A percentile compares a stretch with the other conserved stretches of the same genome.
Evolutionary conservation across 2,797 vertebrate genomes (phyloP).

Genomic region (Apogon talboti): DNA sequence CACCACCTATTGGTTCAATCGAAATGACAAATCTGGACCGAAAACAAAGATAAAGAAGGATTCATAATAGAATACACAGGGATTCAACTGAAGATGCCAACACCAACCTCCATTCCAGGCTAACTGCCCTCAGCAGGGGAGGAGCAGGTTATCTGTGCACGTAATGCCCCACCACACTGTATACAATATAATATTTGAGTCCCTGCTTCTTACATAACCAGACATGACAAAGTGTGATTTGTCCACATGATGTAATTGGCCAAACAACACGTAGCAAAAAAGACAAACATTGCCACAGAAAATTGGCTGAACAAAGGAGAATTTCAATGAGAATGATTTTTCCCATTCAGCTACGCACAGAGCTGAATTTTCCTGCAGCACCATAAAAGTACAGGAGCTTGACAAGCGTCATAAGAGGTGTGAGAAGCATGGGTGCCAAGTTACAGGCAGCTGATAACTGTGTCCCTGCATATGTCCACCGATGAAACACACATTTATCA

Average conservation of each 20-base stretch:
- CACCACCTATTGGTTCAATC: too few species aligned
- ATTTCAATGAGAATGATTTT: conserved; percentile 2
- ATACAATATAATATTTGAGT: background rate
- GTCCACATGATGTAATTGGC: background rate
- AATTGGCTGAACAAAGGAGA: conserved; percentile 13
- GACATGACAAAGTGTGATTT: conserved; percentile 2
- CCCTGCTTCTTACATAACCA: conserved; percentile 7
- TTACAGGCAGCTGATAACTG: conserved; percentile 25
- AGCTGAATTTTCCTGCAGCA: conserved; percentile 15
- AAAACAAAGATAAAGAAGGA: too few species aligned
- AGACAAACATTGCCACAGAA: background rate
- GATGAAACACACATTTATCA: background rate
- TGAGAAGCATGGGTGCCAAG: conserved; percentile 53
- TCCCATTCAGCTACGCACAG: conserved; percentile 8
- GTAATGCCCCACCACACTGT: conserved; percentile 17
- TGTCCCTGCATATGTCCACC: conserved; percentile 30
- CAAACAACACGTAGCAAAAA: background rate
- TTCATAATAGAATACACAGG: too few species aligned
- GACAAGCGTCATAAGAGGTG: conserved; percentile 37
- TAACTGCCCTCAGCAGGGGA: background rate
- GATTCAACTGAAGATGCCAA: too few species aligned
- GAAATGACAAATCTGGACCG: too few species aligned
- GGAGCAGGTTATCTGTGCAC: background rate
- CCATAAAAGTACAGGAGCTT: conserved; percentile 45
- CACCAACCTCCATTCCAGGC: too few species aligned